Evolutionary conservation across 2,888 invertebrate species (phyloP), one percentile per base, ranked within the genome.

Genomic region (Scelioninae gen. 1): DNA sequence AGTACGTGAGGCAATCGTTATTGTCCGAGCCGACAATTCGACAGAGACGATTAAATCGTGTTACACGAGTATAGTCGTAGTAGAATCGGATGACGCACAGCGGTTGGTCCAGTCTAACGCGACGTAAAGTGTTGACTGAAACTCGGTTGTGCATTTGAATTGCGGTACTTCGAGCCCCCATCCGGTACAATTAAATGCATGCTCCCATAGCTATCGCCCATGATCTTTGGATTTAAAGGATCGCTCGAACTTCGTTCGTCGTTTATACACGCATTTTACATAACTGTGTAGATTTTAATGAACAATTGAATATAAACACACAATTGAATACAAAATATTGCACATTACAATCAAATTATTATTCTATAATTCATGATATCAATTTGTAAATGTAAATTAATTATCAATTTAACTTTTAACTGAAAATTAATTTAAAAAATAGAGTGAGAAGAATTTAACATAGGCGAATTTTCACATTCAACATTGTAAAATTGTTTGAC

Each of bases 71-170:
- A 63, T 32, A 74, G 76, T 85, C 63, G 76, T 60, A 40, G 80
- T 53, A 75, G 60, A 84, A 78, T 86, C 83, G 82, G 79, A 84
- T 84, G 85, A 85, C 83, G 77, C 82, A 77, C 83, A 84, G 80
- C 83, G 77, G 81, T 84, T 81, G 85, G 84, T 84, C 84, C 81
- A 58, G 83, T 72, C 82, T 69, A 81, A 72, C 76, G 80, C 72
- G 71, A 76, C 76, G 81, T 80, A 76, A 69, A 79, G 78, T 81
- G 78, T 81, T 85, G 86, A 68, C 83, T 84, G 77, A 86, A 86
- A 84, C 87, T 87, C 84, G 84, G 88, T 87, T 89, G 89, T 83
- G 87, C 89, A 89, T 89, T 90, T 89, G 85, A 87, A 87, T 86
- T 83, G 75, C 75, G 80, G 69, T 82, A 85, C 87, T 88, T 85